A percentile compares a stretch with the other conserved stretches of the same genome.
Evolutionary conservation across 2,113 vertebrate genomes (phyloP).

Genomic region (Phylloscopus trochilus): DNA sequence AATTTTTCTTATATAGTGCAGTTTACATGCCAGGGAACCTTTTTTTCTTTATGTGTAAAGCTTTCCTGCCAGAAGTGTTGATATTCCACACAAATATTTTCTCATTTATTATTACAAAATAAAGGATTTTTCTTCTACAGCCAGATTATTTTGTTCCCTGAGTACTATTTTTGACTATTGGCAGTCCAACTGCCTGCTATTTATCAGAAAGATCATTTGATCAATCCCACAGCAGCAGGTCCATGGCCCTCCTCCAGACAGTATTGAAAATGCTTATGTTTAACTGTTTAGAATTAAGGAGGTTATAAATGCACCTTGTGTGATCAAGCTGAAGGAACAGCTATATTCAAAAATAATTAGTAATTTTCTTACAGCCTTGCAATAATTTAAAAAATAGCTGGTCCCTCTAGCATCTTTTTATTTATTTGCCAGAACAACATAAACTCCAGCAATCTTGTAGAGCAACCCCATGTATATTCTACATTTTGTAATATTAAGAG

Average conservation of each 20-base stretch:
- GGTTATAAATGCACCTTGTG: not conserved
- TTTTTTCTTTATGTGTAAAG: not conserved
- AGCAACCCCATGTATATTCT: not conserved
- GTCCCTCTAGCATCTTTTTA: not conserved
- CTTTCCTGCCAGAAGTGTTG: not conserved
- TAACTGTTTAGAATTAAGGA: not conserved
- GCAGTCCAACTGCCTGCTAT: not conserved
- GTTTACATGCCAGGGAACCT: not conserved
- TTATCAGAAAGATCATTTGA: slow-evolving; percentile 15
- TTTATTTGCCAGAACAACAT: not conserved
- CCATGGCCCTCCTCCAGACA: not conserved
- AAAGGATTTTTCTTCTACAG: not conserved
- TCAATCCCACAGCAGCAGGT: not conserved
- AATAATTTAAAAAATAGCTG: not conserved
- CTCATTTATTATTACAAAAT: not conserved
- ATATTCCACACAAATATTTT: not conserved
- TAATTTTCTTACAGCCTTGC: not conserved
- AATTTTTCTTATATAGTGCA: not conserved
- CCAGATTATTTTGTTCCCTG: not conserved
- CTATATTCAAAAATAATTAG: not conserved
- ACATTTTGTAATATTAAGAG: not conserved
- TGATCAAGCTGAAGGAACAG: not conserved
- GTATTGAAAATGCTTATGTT: not conserved
- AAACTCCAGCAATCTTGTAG: not conserved
- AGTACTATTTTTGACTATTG: not conserved